Conservation (phyloP, 2,113 vertebrate species). For the Nasalis larvatus region DNA sequence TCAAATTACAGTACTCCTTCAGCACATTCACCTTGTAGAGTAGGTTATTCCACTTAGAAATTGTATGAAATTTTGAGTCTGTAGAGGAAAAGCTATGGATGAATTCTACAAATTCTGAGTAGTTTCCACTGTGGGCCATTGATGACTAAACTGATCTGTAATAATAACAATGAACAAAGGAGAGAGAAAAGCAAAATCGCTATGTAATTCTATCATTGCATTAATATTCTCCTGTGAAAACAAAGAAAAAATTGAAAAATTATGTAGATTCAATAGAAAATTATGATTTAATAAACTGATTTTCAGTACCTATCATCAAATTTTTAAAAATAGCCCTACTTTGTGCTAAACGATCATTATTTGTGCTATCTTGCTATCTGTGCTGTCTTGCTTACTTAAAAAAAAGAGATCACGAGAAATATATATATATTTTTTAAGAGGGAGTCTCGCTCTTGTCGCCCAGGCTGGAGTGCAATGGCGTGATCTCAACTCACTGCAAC, state of each 20-base stretch:
- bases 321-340: background rate
- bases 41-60: conserved; percentile 53
- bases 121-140: background rate
- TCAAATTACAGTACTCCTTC: conserved; percentile 42
- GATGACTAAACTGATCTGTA: background rate
- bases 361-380: background rate
- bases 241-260: background rate
- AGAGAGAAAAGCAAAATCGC: background rate
- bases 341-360: background rate
- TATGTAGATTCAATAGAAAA: background rate
- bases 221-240: background rate
- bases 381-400: background rate
- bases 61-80: background rate
- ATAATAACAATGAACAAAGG: background rate
- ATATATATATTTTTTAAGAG: no score
- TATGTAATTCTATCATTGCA: background rate
- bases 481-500: no score
- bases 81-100: background rate
- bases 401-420: background rate
- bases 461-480: no score
- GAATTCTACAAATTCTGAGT: conserved; percentile 14
- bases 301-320: background rate
- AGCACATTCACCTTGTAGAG: conserved; percentile 31
- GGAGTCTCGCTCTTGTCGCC: no score
- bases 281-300: background rate